phyloP scores from a whole-genome alignment of 2,797 vertebrate species.

The Schizopygopsis pylzovi region DNA sequence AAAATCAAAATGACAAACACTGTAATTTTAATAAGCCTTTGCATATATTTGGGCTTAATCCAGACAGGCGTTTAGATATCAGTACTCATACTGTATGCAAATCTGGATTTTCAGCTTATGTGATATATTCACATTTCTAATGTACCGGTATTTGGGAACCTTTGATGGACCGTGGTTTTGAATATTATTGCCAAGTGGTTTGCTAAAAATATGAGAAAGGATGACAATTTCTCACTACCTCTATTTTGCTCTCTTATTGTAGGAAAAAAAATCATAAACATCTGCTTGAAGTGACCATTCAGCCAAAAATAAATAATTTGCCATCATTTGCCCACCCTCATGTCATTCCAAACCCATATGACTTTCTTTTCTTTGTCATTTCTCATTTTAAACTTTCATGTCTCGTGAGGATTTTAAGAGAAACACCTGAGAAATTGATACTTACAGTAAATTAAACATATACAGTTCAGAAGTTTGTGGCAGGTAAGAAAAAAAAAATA shows the following conservation, averaged over 20 bases:
- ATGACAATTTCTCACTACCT: conserved; percentile 48
- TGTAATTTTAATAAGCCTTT: neutral
- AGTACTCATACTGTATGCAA: neutral
- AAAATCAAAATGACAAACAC: neutral
- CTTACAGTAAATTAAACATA: no score
- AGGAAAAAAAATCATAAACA: neutral
- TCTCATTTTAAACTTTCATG: no score
- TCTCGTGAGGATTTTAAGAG: no score
- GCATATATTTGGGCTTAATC: conserved; percentile 2
- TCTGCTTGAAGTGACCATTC: neutral
- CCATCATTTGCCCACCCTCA: no score
- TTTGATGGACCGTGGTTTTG: conserved; percentile 37
- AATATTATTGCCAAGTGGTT: conserved; percentile 45
- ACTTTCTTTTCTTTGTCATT: no score
- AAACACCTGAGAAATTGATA: no score
- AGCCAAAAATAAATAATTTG: no score
- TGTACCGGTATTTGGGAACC: conserved; percentile 47
- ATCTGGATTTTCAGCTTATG: neutral
- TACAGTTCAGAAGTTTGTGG: no score
- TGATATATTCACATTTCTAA: conserved; percentile 9
- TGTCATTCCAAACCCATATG: no score
- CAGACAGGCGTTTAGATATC: neutral
- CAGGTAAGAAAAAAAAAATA: no score
- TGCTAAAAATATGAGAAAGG: conserved; percentile 56
- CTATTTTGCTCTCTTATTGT: neutral